Evolutionary conservation across 2,113 vertebrate genomes (phyloP).

Genomic region (Fregata magnificens): DNA sequence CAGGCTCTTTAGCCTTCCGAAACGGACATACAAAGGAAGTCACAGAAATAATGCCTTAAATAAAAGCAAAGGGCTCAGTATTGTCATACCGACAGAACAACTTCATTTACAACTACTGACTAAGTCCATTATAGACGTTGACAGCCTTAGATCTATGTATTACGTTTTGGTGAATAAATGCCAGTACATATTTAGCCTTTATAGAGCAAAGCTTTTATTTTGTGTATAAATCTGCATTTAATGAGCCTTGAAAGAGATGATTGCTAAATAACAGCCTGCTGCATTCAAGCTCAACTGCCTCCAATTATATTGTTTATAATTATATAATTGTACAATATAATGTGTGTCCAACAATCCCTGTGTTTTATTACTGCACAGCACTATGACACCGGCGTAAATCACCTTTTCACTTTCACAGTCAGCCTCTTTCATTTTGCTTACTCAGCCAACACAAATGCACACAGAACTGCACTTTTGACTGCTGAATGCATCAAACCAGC

Average conservation of each 20-base stretch:
- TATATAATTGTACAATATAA: slow-evolving; percentile 63
- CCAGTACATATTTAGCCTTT: slow-evolving; percentile 39
- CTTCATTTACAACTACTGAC: background rate
- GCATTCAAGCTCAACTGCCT: slow-evolving; percentile 69
- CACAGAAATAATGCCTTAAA: background rate
- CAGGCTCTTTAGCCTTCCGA: background rate
- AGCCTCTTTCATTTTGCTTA: slow-evolving; percentile 44
- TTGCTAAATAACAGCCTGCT: slow-evolving; percentile 67
- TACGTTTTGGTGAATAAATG: slow-evolving; percentile 43
- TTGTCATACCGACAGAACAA: background rate
- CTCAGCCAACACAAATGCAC: slow-evolving; percentile 29
- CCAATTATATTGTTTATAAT: slow-evolving; percentile 72
- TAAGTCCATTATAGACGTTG: background rate
- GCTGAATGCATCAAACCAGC: slow-evolving; percentile 10
- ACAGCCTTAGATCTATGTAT: slow-evolving; percentile 31
- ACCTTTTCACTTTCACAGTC: slow-evolving; percentile 55
- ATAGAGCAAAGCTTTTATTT: slow-evolving; percentile 60
- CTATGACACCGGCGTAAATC: slow-evolving; percentile 30
- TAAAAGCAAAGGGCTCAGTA: background rate
- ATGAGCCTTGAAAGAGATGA: slow-evolving; percentile 73
- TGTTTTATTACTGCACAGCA: slow-evolving; percentile 43
- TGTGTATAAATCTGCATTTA: slow-evolving; percentile 67
- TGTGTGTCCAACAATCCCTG: slow-evolving; percentile 53
- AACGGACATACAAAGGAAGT: background rate
- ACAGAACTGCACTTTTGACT: background rate